Evolutionary conservation across 2,797 vertebrate genomes (phyloP), one percentile per base, ranked within the genome.

Genomic region (Hydrocynus forskahlii): DNA sequence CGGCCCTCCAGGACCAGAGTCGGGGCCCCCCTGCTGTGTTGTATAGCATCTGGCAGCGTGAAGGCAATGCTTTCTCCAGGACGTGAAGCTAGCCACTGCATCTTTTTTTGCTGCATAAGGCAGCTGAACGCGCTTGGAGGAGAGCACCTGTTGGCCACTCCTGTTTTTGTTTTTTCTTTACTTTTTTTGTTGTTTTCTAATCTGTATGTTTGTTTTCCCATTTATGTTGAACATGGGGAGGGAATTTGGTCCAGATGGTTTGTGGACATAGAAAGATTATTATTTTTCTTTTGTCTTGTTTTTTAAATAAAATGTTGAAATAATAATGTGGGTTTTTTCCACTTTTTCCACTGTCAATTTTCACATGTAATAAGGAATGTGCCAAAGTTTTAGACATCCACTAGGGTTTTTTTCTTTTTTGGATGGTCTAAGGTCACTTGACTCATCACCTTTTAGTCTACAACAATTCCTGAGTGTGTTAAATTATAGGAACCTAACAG

Each of bases 251-350:
- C 85, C 91, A 94, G 93, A 93, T 94, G 94, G 93, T 94, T 94
- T 88, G 64, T 85, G 70, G 93, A 93, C 92, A 88, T 86, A 87
- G 80, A 88, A 87, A 81, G 89, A 89, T 88, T 81, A 90, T 81
- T 64, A 85, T 88, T 92, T 89, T 91, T 81, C 83, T 77, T 90
- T 92, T 92, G 88, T 83, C 75, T 85, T 86, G 70, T 71, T 87
- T 84, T 94, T 91, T 87, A 89, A 94, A 94, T 94, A 95, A 94
- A 95, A 95, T 93, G 91, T 93, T 91, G 90, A 92, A 92, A 92
- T 92, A 90, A 89, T 21, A 25, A 67, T 55, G 63, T 25, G 0
- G 35, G 63, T 5, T 19, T 14, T 77, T 7, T 73, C 17, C 1
- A 16, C 5, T 40, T 40, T 40, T 35, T 59, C 2, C 57, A 59